These are phyloP conservation scores for Cherax quadricarinatus DNA, from an alignment of 1,140 invertebrate species.

Conservation along the genomic window DNA sequence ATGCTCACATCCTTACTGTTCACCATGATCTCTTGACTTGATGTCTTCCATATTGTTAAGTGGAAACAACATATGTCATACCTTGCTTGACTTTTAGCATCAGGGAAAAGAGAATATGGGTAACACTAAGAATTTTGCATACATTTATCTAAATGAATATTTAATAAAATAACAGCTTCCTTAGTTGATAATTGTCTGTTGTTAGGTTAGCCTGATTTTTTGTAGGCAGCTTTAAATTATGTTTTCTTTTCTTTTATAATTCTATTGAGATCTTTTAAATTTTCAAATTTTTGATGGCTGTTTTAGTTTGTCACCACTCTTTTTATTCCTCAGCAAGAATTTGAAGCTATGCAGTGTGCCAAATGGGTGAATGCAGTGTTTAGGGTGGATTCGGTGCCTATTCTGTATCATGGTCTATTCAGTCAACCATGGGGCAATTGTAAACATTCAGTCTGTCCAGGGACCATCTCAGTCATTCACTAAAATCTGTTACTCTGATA, in stretches of 20 bases:
- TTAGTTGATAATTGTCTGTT: not conserved
- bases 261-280: not conserved
- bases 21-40: not conserved
- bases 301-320: not conserved
- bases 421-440: not conserved
- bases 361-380: conserved; percentile 13
- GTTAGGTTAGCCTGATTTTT: not conserved
- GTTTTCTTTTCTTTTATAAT: not conserved
- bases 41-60: not conserved
- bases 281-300: not conserved
- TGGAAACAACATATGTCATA: not conserved
- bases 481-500: too few species aligned
- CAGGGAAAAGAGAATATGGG: not conserved
- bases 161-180: not conserved
- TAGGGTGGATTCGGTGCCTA: conserved; percentile 13
- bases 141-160: not conserved
- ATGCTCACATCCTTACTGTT: too few species aligned
- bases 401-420: conserved; percentile 4
- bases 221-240: not conserved
- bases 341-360: not conserved
- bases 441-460: too few species aligned
- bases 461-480: too few species aligned
- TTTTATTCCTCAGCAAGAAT: not conserved
- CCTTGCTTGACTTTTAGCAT: not conserved
- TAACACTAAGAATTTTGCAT: not conserved